Evolutionary conservation across 2,797 vertebrate species (phyloP).

Genomic region (Ciconia nigra): DNA sequence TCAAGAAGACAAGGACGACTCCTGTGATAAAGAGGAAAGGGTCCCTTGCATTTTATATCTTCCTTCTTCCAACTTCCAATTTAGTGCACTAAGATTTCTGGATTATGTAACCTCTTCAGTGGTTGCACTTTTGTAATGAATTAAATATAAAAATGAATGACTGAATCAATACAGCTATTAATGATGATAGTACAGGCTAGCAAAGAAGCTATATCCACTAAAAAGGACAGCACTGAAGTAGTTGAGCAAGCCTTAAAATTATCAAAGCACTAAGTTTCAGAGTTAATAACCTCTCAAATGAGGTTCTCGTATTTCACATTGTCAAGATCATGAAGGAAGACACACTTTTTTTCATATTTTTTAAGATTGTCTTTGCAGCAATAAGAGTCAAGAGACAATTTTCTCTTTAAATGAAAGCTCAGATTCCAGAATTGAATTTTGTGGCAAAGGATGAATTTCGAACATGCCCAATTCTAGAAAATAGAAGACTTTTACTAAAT

Average conservation of each 20-base stretch:
- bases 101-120: background rate
- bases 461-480: background rate
- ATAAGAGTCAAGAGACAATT: background rate
- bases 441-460: background rate
- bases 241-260: background rate
- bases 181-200: background rate
- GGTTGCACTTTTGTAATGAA: background rate
- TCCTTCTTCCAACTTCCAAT: background rate
- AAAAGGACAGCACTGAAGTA: background rate
- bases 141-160: slow-evolving; percentile 17
- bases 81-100: background rate
- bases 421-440: background rate
- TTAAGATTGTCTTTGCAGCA: background rate
- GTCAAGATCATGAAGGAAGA: background rate
- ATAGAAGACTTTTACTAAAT: background rate
- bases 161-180: slow-evolving; percentile 1
- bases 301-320: background rate
- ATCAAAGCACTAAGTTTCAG: background rate
- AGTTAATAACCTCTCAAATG: background rate
- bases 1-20: background rate
- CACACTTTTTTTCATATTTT: background rate
- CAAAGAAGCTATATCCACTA: background rate
- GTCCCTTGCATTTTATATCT: background rate
- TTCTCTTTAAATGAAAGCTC: background rate
- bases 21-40: background rate